Conservation (phyloP, 2,888 invertebrate genomes). For the Phengaris alcon region DNA sequence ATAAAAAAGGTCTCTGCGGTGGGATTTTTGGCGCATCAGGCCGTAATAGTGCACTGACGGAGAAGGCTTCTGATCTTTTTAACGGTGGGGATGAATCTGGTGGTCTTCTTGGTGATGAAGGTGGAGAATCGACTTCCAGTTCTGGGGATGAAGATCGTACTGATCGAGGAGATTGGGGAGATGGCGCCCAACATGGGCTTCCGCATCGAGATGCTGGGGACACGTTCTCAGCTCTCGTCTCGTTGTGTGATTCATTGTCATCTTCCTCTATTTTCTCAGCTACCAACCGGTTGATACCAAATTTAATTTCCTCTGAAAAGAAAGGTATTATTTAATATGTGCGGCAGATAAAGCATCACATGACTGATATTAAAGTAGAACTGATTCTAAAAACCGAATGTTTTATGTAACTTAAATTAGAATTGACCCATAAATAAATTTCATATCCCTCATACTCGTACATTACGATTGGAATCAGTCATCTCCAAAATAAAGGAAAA, state of each 20-base stretch:
- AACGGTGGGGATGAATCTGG: constrained; percentile 72
- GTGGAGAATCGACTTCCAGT: constrained; percentile 87
- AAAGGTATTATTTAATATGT: constrained; percentile 31
- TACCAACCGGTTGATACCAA: constrained; percentile 90
- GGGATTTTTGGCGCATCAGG: constrained; percentile 86
- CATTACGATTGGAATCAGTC: background rate
- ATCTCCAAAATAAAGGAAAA: constrained; percentile 17
- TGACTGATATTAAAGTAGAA: background rate
- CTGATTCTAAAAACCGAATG: background rate
- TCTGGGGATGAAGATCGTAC: constrained; percentile 83
- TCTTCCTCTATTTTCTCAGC: constrained; percentile 82
- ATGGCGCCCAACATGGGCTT: constrained; percentile 78
- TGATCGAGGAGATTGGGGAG: constrained; percentile 69
- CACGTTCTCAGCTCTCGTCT: constrained; percentile 57
- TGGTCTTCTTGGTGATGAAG: constrained; percentile 79
- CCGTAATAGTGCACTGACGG: constrained; percentile 88
- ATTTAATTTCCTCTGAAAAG: constrained; percentile 88
- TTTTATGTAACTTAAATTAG: background rate
- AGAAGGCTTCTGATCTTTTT: constrained; percentile 90
- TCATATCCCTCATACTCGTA: background rate
- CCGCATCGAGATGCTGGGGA: constrained; percentile 76
- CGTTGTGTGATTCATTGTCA: constrained; percentile 72
- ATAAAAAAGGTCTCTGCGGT: constrained; percentile 80
- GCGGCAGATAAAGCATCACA: background rate
- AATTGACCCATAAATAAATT: background rate